Evolutionary conservation across 2,888 invertebrate species (phyloP), one percentile per base, ranked within the genome.

Genomic region (Pheosia gnoma): DNA sequence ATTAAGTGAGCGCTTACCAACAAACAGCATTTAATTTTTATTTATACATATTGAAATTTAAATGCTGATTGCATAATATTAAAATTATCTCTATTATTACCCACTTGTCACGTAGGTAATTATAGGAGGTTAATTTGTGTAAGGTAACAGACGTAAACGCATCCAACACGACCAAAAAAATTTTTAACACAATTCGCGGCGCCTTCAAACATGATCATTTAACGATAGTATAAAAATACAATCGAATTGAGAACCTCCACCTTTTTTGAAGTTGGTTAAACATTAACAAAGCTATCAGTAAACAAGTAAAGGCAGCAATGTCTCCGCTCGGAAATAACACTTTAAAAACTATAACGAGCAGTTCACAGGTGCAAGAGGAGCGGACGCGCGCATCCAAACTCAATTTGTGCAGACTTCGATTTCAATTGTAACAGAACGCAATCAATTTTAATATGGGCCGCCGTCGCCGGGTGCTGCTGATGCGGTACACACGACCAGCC

Each of bases 391-490:
- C 73, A 78, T 82, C 72, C 68, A 70, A 82, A 84, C 82, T 83
- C 81, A 85, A 85, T 86, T 86, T 83, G 80, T 71, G 77, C 77
- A 75, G 79, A 82, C 76, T 81, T 73, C 69, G 70, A 77, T 77
- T 84, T 80, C 80, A 80, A 83, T 81, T 84, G 82, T 82, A 80
- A 74, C 80, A 74, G 68, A 76, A 80, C 68, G 77, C 82, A 83
- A 85, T 85, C 85, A 84, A 85, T 85, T 85, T 83, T 83, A 81
- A 84, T 84, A 82, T 79, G 72, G 77, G 70, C 74, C 13, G 51
- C 62, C 71, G 68, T 71, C 72, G 70, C 68, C 60, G 59, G 55
- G 47, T 62, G 65, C 65, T 68, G 58, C 65, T 59, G 45, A 49
- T 53, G 53, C 59, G 67, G 60, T 62, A 79, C 75, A 70, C 67